A percentile compares a stretch with the other conserved stretches of the same genome.
These are phyloP conservation scores for Tupaia tana DNA, from an alignment of 2,113 vertebrate species.

Conservation along the genomic window DNA sequence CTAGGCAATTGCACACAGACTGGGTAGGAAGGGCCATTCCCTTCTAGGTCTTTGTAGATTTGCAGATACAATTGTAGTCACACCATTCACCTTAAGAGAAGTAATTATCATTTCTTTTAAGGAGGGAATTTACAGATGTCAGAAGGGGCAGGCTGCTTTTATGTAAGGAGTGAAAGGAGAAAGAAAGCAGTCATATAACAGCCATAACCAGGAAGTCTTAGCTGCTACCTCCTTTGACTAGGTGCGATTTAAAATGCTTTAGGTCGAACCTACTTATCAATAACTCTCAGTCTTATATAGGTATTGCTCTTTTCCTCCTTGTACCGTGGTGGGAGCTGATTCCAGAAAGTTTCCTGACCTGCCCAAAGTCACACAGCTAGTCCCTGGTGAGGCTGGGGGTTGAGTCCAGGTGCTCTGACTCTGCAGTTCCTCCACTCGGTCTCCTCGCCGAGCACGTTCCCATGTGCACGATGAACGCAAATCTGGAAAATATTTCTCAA, in stretches of 20 bases:
- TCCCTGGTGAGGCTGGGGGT: not conserved
- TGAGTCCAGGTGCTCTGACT: not conserved
- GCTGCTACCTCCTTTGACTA: not conserved
- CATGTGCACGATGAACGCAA: not conserved
- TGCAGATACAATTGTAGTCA: not conserved
- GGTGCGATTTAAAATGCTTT: not conserved
- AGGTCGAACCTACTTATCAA: not conserved
- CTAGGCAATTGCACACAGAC: not conserved
- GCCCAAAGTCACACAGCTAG: not conserved
- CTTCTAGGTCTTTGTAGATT: not conserved
- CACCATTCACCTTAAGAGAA: not conserved
- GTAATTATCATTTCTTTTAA: constrained; percentile 45
- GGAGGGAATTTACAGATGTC: constrained; percentile 43
- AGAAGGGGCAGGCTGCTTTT: not conserved
- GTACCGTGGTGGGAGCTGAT: not conserved
- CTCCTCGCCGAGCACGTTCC: not conserved
- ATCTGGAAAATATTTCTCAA: constrained; percentile 14
- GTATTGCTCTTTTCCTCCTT: not conserved
- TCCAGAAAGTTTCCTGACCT: constrained; percentile 10
- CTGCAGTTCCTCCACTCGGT: not conserved
- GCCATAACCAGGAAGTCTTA: not conserved
- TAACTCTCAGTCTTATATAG: not conserved
- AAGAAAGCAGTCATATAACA: not conserved
- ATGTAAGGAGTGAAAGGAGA: not conserved
- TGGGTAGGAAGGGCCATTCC: not conserved